Percentiles rank a stretch among this genome's conserved stretches.
These are phyloP conservation scores for Lochmaea crataegi DNA, from an alignment of 2,888 invertebrate species.

Conservation along the genomic window DNA sequence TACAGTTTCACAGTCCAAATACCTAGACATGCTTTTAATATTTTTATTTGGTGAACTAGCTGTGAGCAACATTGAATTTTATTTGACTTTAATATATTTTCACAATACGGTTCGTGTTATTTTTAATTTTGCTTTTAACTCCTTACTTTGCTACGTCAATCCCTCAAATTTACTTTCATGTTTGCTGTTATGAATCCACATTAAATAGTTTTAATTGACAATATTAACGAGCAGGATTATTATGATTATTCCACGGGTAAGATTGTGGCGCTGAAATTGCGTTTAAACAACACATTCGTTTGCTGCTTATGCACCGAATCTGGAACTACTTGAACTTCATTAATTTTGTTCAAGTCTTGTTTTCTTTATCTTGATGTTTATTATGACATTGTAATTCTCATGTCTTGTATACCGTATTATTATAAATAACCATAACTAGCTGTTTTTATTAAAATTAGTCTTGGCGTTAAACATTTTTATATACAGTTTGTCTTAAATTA, in stretches of 20 bases:
- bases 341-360: slow-evolving; percentile 38
- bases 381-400: slow-evolving; percentile 6
- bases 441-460: not conserved
- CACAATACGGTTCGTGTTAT: too few species aligned
- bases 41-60: too few species aligned
- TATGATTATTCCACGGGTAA: slow-evolving; percentile 6
- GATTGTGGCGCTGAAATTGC: slow-evolving; percentile 33
- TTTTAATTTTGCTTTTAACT: too few species aligned
- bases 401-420: slow-evolving; percentile 1
- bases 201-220: slow-evolving; percentile 22
- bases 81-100: too few species aligned
- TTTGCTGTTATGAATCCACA: not conserved
- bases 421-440: slow-evolving; percentile 3
- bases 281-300: slow-evolving; percentile 49
- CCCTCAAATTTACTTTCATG: not conserved
- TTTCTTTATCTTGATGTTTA: slow-evolving; percentile 29
- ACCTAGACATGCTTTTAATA: too few species aligned
- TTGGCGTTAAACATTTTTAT: not conserved
- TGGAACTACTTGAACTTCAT: slow-evolving; percentile 46
- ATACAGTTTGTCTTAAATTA: not conserved
- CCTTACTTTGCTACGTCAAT: too few species aligned
- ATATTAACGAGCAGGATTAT: slow-evolving; percentile 20
- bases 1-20: too few species aligned
- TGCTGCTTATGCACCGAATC: slow-evolving; percentile 50
- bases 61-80: too few species aligned